Evolutionary conservation across 1,140 invertebrate species (phyloP), one percentile per base, ranked within the genome.

Genomic region (Andrena cerasifolii): DNA sequence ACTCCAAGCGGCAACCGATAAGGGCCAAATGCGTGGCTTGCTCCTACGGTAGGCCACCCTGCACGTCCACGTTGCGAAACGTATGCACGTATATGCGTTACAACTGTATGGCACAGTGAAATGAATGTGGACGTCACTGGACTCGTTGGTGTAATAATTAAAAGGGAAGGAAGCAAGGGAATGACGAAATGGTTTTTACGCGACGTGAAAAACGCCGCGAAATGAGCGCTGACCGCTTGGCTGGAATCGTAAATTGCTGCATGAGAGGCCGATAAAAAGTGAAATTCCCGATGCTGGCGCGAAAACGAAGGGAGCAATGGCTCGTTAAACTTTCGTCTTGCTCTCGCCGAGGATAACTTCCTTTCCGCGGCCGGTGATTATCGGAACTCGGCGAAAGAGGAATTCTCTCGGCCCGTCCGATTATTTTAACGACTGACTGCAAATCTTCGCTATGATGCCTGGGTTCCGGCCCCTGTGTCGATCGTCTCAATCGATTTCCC

Each of bases 321-420:
- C 59, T 89, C 89, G 83, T 90, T 88, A 88, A 90, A 89, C 84
- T 85, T 83, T 76, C 63, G 71, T 79, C 77, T 80, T 80, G 73
- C 70, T 81, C 66, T 78, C 33, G 1, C 65, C 65, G 51, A 65
- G 80, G 81, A 87, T 87, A 87, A 84, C 85, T 88, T 87, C 73
- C 82, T 78, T 84, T 80, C 80, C 79, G 80, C 77, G 51, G 24
- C 33, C 65, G 83, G 82, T 83, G 85, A 90, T 90, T 89, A 90
- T 89, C 73, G 82, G 78, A 76, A 63, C 47, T 24, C 47, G 16
- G 33, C n/a, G 68, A 54, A 70, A 65, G 77, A 49, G 45, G n/a
- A 81, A 53, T 54, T 54, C 53, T 58, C 79, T 62, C 54, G 53
- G 78, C 43, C 73, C 65, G 78, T 77, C 85, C 79, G 82, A 86